phyloP scores from a whole-genome alignment of 1,140 invertebrate species.

The Drosophila nikananu region DNA sequence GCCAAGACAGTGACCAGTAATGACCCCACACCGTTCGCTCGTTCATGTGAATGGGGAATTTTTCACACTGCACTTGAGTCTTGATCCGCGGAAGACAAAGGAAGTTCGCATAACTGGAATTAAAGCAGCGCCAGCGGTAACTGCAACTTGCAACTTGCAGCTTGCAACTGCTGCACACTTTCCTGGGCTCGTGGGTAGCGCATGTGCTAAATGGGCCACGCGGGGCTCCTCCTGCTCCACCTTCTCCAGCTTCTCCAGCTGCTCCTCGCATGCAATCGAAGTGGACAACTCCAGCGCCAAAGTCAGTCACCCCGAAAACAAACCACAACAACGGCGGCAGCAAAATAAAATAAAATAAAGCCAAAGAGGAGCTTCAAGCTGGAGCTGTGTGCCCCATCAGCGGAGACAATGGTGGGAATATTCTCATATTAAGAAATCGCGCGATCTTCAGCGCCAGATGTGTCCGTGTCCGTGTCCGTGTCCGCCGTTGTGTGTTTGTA shows the following conservation, averaged over 20 bases:
- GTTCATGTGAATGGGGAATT: slow-evolving; percentile 75
- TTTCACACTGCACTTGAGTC: slow-evolving; percentile 71
- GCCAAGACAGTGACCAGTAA: slow-evolving; percentile 73
- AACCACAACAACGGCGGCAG: background rate
- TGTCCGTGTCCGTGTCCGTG: slow-evolving; percentile 61
- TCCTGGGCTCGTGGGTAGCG: slow-evolving; percentile 69
- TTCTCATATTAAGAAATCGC: slow-evolving; percentile 85
- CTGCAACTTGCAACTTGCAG: slow-evolving; percentile 28
- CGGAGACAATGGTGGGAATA: slow-evolving; percentile 84
- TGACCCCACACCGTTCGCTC: slow-evolving; percentile 61
- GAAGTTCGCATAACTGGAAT: slow-evolving; percentile 82
- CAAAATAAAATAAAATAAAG: slow-evolving; percentile 3
- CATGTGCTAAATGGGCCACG: slow-evolving; percentile 76
- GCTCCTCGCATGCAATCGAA: slow-evolving; percentile 73
- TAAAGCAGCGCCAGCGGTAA: slow-evolving; percentile 69
- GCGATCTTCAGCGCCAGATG: slow-evolving; percentile 81
- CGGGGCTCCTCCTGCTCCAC: slow-evolving; percentile 7
- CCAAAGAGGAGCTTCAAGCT: slow-evolving; percentile 16
- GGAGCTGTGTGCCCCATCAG: slow-evolving; percentile 30
- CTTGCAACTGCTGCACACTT: slow-evolving; percentile 15
- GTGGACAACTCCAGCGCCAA: slow-evolving; percentile 57
- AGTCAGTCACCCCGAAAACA: slow-evolving; percentile 53
- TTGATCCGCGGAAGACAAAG: slow-evolving; percentile 63
- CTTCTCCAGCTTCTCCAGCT: background rate
- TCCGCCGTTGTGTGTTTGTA: slow-evolving; percentile 66